phyloP scores from a whole-genome alignment of 37 sponge, comb jelly and placozoan species.

The Haliclona indistincta region DNA sequence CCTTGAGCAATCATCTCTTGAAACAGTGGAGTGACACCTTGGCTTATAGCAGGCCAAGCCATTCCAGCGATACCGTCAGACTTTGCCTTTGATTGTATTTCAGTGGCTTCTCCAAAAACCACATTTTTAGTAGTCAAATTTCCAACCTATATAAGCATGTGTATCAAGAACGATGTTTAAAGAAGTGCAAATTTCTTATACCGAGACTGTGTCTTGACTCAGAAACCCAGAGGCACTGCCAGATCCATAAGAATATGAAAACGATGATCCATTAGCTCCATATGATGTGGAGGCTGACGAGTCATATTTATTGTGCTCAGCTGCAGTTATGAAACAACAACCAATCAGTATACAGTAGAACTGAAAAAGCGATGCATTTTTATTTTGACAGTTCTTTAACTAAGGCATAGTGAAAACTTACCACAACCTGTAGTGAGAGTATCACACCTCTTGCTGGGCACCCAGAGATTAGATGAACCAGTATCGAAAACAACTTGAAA shows the following conservation, averaged over 20 bases:
- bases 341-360: too few relatives aligned
- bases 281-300: slow-evolving; percentile 74
- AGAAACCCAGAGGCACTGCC: slow-evolving; percentile 83
- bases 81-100: slow-evolving; percentile 90
- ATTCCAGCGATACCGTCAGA: slow-evolving; percentile 97
- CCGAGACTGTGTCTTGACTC: slow-evolving; percentile 79
- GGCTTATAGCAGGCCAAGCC: slow-evolving; percentile 77
- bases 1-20: slow-evolving; percentile 75
- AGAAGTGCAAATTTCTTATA: slow-evolving; percentile 32
- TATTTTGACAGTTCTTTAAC: too few relatives aligned
- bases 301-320: slow-evolving; percentile 60
- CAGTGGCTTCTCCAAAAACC: slow-evolving; percentile 87
- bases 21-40: slow-evolving; percentile 73
- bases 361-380: too few relatives aligned
- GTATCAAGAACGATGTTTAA: neutral
- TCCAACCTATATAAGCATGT: slow-evolving; percentile 48
- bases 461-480: slow-evolving; percentile 98
- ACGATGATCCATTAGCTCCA: slow-evolving; percentile 75
- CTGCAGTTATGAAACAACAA: slow-evolving; percentile 5
- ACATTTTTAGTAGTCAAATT: slow-evolving; percentile 52
- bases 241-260: slow-evolving; percentile 83
- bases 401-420: slow-evolving; percentile 40
- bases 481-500: slow-evolving; percentile 97
- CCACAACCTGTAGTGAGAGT: slow-evolving; percentile 72
- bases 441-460: slow-evolving; percentile 75